A percentile compares a stretch with the other conserved stretches of the same genome.
Evolutionary conservation across 2,888 invertebrate genomes (phyloP).

Genomic region (Dusona sp.): DNA sequence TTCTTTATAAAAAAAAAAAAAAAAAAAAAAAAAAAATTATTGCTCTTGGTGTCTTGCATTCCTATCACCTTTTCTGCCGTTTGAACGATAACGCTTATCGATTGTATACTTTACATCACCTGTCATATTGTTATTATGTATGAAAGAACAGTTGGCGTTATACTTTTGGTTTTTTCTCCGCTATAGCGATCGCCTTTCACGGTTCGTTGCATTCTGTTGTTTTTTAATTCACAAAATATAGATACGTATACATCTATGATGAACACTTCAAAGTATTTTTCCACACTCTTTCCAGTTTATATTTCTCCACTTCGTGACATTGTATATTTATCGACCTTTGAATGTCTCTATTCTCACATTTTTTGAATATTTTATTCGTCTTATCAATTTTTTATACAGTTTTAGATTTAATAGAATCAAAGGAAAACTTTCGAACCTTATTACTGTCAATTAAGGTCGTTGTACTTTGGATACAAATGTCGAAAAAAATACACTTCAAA

Average conservation of each 20-base stretch:
- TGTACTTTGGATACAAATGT: no score
- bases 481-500: no score
- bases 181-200: neutral
- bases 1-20: no score
- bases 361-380: neutral
- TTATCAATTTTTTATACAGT: neutral
- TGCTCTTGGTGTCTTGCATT: neutral
- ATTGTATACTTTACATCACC: slow-evolving; percentile 20
- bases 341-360: neutral
- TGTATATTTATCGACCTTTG: neutral
- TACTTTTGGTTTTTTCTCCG: neutral
- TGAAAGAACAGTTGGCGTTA: neutral
- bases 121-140: neutral
- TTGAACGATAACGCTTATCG: slow-evolving; percentile 41
- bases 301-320: neutral
- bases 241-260: neutral
- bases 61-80: slow-evolving; percentile 1
- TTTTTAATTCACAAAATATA: neutral
- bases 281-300: neutral
- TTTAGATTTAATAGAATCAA: no score
- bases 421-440: no score
- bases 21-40: slow-evolving; percentile 17
- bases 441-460: no score
- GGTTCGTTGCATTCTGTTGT: neutral
- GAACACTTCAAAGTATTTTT: neutral